These are phyloP conservation scores for Brachionus rotundiformis DNA, from an alignment of 1,140 invertebrate genomes.

Conservation along the genomic window DNA sequence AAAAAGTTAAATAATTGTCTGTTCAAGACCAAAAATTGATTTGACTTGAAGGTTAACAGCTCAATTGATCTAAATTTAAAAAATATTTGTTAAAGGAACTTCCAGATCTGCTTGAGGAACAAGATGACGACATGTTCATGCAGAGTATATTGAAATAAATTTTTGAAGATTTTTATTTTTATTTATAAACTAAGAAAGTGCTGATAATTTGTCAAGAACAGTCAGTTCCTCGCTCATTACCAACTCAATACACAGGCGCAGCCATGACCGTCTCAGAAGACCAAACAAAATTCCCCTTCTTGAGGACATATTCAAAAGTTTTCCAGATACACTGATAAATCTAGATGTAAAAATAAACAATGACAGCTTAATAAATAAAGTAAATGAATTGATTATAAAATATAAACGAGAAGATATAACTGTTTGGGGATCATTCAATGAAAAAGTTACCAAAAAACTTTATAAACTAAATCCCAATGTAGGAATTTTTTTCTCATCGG, in stretches of 20 bases:
- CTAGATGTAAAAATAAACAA: slow-evolving; percentile 74
- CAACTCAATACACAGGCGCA: slow-evolving; percentile 40
- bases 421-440: slow-evolving; percentile 68
- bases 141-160: slow-evolving; percentile 54
- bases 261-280: slow-evolving; percentile 57
- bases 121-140: slow-evolving; percentile 56
- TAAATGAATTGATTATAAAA: slow-evolving; percentile 68
- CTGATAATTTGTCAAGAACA: background rate
- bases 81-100: slow-evolving; percentile 56
- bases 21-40: too few relatives aligned
- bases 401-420: slow-evolving; percentile 72
- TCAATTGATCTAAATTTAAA: too few relatives aligned
- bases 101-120: slow-evolving; percentile 55
- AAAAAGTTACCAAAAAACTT: slow-evolving; percentile 19
- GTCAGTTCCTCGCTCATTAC: background rate
- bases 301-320: slow-evolving; percentile 70
- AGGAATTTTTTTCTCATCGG: slow-evolving; percentile 1
- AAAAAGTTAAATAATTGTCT: too few relatives aligned
- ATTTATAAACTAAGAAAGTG: background rate
- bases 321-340: slow-evolving; percentile 73
- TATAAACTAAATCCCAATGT: background rate
- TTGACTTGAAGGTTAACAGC: too few relatives aligned
- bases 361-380: slow-evolving; percentile 69
- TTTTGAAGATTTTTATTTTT: too few relatives aligned
- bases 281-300: slow-evolving; percentile 71